These are phyloP conservation scores for Mus pahari DNA, from an alignment of 2,113 vertebrate species.

Conservation along the genomic window DNA sequence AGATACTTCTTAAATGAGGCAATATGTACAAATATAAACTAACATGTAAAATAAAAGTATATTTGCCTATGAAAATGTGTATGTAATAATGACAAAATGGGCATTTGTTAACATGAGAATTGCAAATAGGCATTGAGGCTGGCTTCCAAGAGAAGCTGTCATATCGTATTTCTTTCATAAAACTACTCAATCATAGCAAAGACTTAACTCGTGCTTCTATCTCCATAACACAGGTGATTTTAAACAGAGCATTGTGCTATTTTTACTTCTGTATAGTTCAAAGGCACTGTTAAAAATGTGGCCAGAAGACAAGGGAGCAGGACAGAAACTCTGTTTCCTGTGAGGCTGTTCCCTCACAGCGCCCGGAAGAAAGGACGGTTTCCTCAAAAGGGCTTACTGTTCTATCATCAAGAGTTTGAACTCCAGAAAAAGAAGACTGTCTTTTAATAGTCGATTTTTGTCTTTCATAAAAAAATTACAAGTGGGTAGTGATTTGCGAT, in stretches of 20 bases:
- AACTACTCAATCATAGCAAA: background rate
- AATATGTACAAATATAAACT: background rate
- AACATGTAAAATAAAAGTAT: background rate
- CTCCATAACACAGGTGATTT: background rate
- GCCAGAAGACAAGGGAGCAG: background rate
- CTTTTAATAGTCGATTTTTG: background rate
- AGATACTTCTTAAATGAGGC: background rate
- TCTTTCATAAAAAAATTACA: background rate
- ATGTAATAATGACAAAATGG: background rate
- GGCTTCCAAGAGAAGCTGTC: background rate
- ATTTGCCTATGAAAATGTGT: background rate
- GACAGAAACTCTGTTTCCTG: background rate
- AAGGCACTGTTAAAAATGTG: background rate
- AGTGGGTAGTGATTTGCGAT: background rate
- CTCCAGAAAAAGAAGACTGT: background rate
- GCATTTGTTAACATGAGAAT: background rate
- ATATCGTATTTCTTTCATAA: background rate
- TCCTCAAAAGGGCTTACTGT: background rate
- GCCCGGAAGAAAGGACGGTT: background rate
- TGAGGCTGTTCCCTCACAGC: too few species aligned
- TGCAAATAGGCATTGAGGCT: background rate
- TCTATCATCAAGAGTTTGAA: background rate
- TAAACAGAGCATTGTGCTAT: background rate
- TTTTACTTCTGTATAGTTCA: background rate
- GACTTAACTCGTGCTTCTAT: background rate